Conservation (phyloP, 2,113 vertebrate species). For the Microtus montanus region DNA sequence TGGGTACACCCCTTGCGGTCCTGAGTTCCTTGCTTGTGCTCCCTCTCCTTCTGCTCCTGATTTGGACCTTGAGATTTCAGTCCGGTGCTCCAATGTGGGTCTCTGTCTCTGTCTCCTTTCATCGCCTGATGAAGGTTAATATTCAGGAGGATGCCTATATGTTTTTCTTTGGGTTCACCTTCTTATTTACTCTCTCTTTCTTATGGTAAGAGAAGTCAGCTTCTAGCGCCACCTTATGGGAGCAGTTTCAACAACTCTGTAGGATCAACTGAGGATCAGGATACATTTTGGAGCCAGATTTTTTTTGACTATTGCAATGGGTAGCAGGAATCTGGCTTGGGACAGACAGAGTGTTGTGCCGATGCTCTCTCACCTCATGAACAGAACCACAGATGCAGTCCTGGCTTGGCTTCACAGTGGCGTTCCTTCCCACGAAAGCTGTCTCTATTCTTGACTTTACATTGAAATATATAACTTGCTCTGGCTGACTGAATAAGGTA, state of each 20-base stretch:
- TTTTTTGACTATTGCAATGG: not conserved
- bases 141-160: too few relatives aligned
- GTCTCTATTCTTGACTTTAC: not conserved
- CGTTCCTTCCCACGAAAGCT: not conserved
- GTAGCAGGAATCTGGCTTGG: not conserved
- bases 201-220: not conserved
- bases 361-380: accelerated
- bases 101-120: too few relatives aligned
- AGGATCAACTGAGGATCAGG: not conserved
- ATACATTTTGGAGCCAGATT: not conserved
- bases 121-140: too few relatives aligned
- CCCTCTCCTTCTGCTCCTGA: too few relatives aligned
- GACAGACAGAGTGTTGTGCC: not conserved
- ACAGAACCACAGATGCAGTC: not conserved
- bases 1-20: too few relatives aligned
- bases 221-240: not conserved
- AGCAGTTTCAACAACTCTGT: too few relatives aligned
- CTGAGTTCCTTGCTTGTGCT: too few relatives aligned
- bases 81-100: too few relatives aligned
- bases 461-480: not conserved
- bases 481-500: not conserved
- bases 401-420: not conserved
- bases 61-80: too few relatives aligned
- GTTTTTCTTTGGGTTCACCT: too few relatives aligned
- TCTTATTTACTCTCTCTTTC: too few relatives aligned